A percentile compares a stretch with the other conserved stretches of the same genome.
These are phyloP conservation scores for Heliconius hewitsoni DNA, from an alignment of 1,140 invertebrate genomes.

Conservation along the genomic window DNA sequence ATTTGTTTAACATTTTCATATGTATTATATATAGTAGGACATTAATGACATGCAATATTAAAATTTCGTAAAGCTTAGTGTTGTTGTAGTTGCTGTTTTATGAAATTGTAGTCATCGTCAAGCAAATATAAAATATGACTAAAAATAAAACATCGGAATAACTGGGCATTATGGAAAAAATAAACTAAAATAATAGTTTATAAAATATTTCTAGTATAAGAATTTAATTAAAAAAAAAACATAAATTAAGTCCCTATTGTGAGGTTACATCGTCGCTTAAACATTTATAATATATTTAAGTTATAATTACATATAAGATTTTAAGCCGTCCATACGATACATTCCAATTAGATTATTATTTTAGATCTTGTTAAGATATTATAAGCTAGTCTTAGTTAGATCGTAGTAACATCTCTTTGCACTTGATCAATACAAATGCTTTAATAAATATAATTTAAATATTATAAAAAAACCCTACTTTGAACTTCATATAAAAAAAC, in stretches of 20 bases:
- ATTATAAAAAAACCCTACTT: not conserved
- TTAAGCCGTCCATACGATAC: constrained; percentile 58
- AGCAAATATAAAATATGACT: not conserved
- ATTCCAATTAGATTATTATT: constrained; percentile 49
- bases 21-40: too few species aligned
- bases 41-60: too few species aligned
- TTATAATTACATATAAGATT: constrained; percentile 3
- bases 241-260: not conserved
- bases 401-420: not conserved
- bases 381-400: not conserved
- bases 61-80: too few species aligned
- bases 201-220: too few species aligned
- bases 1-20: too few species aligned
- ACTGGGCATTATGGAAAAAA: not conserved
- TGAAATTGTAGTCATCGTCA: too few species aligned
- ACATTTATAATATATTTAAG: not conserved
- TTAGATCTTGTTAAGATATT: not conserved
- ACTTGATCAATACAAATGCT: constrained; percentile 12
- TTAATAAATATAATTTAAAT: not conserved
- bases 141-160: not conserved
- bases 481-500: too few species aligned
- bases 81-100: too few species aligned
- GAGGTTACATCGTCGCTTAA: too few species aligned
- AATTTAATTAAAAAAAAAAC: not conserved
- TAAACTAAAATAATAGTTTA: not conserved